A percentile compares a stretch with the other conserved stretches of the same genome.
phyloP scores from a whole-genome alignment of 2,113 vertebrate species.

The Centropristis striata region DNA sequence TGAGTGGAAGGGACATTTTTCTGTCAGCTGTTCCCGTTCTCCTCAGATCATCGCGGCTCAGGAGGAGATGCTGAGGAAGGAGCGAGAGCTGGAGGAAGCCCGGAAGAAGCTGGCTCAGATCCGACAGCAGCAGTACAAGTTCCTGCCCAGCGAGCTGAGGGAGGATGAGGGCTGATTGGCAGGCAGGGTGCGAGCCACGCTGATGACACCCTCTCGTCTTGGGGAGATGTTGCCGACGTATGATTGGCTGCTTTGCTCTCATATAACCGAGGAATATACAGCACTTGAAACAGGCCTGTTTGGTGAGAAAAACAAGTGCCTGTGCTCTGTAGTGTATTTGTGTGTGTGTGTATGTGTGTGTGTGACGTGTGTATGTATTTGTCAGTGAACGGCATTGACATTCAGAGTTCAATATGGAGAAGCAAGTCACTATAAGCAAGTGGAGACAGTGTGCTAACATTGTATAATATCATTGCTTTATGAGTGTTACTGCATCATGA shows the following conservation, averaged over 20 bases:
- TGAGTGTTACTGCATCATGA: conserved; percentile 67
- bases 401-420: conserved; percentile 56
- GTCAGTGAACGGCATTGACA: conserved; percentile 56
- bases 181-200: neutral
- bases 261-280: conserved; percentile 65
- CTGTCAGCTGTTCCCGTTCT: conserved; percentile 42
- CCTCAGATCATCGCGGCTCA: conserved; percentile 97
- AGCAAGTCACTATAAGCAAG: conserved; percentile 52
- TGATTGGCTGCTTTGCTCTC: conserved; percentile 64
- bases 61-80: conserved; percentile 99
- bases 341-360: conserved; percentile 51
- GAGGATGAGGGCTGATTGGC: conserved; percentile 92
- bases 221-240: conserved; percentile 35
- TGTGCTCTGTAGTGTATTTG: conserved; percentile 70
- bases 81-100: conserved; percentile 96
- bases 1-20: conserved; percentile 10
- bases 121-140: conserved; percentile 99
- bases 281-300: conserved; percentile 81
- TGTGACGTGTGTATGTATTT: conserved; percentile 50
- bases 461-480: conserved; percentile 60
- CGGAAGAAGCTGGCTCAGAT: conserved; percentile 98
- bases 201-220: conserved; percentile 45
- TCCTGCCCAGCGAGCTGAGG: conserved; percentile 95
- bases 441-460: conserved; percentile 38
- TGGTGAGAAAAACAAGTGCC: conserved; percentile 77